A percentile compares a stretch with the other conserved stretches of the same genome.
These are phyloP conservation scores for Cancer borealis DNA, from an alignment of 2,888 invertebrate genomes.

Conservation along the genomic window DNA sequence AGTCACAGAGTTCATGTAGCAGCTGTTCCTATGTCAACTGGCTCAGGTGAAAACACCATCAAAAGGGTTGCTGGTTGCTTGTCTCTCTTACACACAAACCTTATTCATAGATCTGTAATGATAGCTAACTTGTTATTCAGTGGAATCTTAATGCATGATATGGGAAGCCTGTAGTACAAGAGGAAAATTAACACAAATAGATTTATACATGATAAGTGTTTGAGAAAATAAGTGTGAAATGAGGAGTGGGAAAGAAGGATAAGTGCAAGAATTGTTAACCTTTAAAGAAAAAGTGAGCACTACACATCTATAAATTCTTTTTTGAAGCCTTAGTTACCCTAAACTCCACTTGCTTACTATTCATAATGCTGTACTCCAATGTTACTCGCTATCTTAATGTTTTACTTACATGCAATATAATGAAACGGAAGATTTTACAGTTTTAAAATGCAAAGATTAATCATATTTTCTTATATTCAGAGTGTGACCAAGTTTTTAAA, in stretches of 20 bases:
- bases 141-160: no score
- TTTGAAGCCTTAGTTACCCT: no score
- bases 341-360: no score
- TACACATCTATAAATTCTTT: no score
- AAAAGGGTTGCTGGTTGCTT: not conserved
- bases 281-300: no score
- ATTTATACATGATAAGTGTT: not conserved
- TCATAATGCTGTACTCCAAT: not conserved
- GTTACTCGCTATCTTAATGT: not conserved
- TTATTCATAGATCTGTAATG: not conserved
- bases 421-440: no score
- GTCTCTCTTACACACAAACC: no score
- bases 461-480: no score
- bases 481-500: not conserved
- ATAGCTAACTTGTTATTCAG: not conserved
- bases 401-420: no score
- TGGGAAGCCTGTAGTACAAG: no score
- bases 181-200: not conserved
- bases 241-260: not conserved
- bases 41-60: constrained; percentile 26
- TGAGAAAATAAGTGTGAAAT: not conserved
- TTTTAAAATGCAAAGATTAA: no score
- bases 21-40: constrained; percentile 60
- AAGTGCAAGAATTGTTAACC: no score
- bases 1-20: constrained; percentile 44